phyloP scores from a whole-genome alignment of 2,888 invertebrate species.

The Drosophila koepferae region DNA sequence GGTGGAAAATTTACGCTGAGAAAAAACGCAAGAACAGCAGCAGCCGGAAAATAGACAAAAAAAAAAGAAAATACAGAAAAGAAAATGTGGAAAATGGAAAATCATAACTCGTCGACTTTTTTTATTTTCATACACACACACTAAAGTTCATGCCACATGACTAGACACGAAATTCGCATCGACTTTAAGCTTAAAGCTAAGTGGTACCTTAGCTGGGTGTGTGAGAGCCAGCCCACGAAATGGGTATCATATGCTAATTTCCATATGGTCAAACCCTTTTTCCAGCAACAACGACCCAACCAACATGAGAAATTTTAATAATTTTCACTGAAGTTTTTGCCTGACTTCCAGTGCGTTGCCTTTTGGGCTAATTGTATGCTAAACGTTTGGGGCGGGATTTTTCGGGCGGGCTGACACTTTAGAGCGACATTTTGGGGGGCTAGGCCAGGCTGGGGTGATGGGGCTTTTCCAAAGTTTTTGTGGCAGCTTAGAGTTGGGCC shows the following conservation, averaged over 20 bases:
- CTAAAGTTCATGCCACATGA: conserved; percentile 60
- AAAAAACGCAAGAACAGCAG: conserved; percentile 52
- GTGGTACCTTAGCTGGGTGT: conserved; percentile 14
- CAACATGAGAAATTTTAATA: conserved; percentile 75
- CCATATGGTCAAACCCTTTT: conserved; percentile 77
- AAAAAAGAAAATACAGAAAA: conserved; percentile 17
- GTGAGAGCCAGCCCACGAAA: conserved; percentile 30
- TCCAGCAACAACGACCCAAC: conserved; percentile 52
- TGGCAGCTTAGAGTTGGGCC: conserved; percentile 63
- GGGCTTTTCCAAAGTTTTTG: conserved; percentile 66
- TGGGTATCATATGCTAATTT: conserved; percentile 81
- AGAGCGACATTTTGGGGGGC: conserved; percentile 45
- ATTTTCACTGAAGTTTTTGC: conserved; percentile 78
- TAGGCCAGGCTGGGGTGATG: not conserved
- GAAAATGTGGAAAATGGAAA: conserved; percentile 67
- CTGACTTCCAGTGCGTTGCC: conserved; percentile 57
- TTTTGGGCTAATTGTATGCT: conserved; percentile 82
- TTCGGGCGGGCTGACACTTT: conserved; percentile 27
- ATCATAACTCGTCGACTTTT: conserved; percentile 65
- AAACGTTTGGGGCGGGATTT: conserved; percentile 66
- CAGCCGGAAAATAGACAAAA: conserved; percentile 51
- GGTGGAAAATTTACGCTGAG: conserved; percentile 79
- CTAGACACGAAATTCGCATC: conserved; percentile 53
- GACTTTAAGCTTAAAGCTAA: conserved; percentile 67
- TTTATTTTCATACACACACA: conserved; percentile 23